These are phyloP conservation scores for Bombus huntii DNA, from an alignment of 1,140 invertebrate species.

Conservation along the genomic window DNA sequence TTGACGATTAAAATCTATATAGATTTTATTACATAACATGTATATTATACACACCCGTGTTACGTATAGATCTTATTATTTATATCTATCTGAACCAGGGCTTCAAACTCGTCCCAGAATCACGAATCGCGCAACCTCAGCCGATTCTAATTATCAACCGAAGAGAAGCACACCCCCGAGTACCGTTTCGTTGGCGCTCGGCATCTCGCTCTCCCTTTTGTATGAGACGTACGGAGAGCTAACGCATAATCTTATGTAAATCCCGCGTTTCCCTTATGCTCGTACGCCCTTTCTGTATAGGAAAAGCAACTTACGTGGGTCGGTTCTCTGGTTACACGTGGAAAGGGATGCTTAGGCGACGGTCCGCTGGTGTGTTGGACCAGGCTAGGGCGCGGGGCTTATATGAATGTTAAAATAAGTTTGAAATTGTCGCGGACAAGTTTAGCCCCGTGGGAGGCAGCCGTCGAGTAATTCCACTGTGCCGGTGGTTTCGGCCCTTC, in stretches of 20 bases:
- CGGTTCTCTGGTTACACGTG: constrained; percentile 71
- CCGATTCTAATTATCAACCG: constrained; percentile 77
- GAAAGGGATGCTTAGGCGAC: constrained; percentile 64
- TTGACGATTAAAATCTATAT: too few relatives aligned
- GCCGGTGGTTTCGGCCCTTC: constrained; percentile 79
- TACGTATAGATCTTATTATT: too few relatives aligned
- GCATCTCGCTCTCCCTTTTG: constrained; percentile 57
- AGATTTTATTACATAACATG: too few relatives aligned
- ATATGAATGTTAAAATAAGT: constrained; percentile 84
- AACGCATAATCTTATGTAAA: constrained; percentile 80
- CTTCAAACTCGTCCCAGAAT: background rate
- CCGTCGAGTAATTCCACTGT: constrained; percentile 81
- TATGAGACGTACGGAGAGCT: constrained; percentile 57
- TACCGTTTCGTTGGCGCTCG: constrained; percentile 63
- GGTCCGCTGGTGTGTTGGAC: constrained; percentile 49
- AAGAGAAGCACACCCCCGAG: constrained; percentile 73
- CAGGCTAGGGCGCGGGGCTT: constrained; percentile 73
- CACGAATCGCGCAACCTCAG: constrained; percentile 46
- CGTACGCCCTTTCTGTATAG: constrained; percentile 65
- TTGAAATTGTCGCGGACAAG: constrained; percentile 83
- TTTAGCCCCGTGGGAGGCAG: constrained; percentile 79
- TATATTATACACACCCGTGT: too few relatives aligned
- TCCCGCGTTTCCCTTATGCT: constrained; percentile 75
- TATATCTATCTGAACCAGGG: too few relatives aligned
- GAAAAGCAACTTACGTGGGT: constrained; percentile 55